Evolutionary conservation across 2,888 invertebrate species (phyloP), one percentile per base, ranked within the genome.

Genomic region (Lordiphosa andalusiaca): DNA sequence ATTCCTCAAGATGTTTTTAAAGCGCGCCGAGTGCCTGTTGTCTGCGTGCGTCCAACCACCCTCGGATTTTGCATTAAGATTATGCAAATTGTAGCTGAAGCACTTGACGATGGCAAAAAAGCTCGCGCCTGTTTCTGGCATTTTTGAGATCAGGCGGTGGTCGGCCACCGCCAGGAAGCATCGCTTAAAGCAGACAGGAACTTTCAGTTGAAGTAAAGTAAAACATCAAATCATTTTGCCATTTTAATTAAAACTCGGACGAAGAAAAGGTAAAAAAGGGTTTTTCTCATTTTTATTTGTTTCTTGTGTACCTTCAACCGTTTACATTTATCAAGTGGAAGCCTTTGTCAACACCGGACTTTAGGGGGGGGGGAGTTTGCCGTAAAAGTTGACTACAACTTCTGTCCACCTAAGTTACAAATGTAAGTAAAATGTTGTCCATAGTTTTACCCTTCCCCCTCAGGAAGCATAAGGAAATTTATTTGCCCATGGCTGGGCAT

Each of bases 81-180:
- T 81, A 81, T 84, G 85, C 62, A 83, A 84, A 81, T 76, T 83
- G 60, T 44, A 55, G 54, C n/a, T n/a, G 60, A 39, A 50, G 23
- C 16, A 41, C 35, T 16, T 38, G 30, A 35, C 37, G n/a, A 56
- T 1, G 16, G 16, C 57, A 66, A 66, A 42, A 40, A 36, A 55
- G 68, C 65, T 68, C 58, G 71, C 80, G 83, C 77, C 69, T 85
- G 85, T 74, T 82, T 76, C 67, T 80, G 85, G 69, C 84, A 84
- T 59, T 72, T 76, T 69, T 63, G 53, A 38, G 69, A 40, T 23
- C 23, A 19, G 13, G 49, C n/a, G n/a, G n/a, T n/a, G n/a, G n/a
- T n/a, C 19, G 10, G 12, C 13, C 36, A 19, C 25, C 19, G n/a
- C 33, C 1, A 19, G 33, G n/a, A 41, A 21, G 19, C 21, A n/a